Percentiles rank a stretch among this genome's conserved stretches.
phyloP scores from a whole-genome alignment of 2,113 vertebrate species.

The Choloepus hoffmanni region DNA sequence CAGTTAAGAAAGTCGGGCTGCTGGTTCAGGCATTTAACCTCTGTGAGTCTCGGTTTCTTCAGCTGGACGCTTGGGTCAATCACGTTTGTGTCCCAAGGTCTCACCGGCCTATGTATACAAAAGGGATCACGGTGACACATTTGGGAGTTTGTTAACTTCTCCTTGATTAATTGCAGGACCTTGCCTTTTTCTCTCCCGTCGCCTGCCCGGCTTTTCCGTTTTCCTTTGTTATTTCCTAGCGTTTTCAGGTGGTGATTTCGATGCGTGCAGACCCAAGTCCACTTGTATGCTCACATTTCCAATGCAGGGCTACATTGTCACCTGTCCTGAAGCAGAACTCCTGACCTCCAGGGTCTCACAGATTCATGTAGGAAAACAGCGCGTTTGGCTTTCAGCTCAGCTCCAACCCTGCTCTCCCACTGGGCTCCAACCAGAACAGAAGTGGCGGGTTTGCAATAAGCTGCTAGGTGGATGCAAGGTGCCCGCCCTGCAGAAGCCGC shows the following conservation, averaged over 20 bases:
- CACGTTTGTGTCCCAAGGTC: background rate
- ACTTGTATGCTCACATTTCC: background rate
- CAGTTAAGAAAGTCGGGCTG: background rate
- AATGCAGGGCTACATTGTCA: background rate
- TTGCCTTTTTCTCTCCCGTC: background rate
- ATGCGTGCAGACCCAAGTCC: background rate
- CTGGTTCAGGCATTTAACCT: background rate
- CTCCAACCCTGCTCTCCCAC: rapidly evolving
- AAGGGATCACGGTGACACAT: rapidly evolving
- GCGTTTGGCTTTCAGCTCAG: too few species aligned
- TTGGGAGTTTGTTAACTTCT: background rate
- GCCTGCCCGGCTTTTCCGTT: background rate
- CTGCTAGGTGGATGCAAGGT: too few species aligned
- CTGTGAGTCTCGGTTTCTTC: background rate
- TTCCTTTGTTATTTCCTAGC: background rate
- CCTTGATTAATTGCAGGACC: background rate
- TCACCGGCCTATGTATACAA: background rate
- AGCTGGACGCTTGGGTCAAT: background rate
- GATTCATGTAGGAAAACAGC: too few species aligned
- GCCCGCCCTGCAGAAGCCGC: background rate
- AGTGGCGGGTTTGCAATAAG: too few species aligned
- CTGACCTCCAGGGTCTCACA: background rate
- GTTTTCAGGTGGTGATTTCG: background rate
- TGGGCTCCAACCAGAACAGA: background rate
- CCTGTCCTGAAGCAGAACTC: background rate